These are phyloP conservation scores for Lampris incognitus DNA, from an alignment of 2,113 vertebrate species.

Conservation along the genomic window DNA sequence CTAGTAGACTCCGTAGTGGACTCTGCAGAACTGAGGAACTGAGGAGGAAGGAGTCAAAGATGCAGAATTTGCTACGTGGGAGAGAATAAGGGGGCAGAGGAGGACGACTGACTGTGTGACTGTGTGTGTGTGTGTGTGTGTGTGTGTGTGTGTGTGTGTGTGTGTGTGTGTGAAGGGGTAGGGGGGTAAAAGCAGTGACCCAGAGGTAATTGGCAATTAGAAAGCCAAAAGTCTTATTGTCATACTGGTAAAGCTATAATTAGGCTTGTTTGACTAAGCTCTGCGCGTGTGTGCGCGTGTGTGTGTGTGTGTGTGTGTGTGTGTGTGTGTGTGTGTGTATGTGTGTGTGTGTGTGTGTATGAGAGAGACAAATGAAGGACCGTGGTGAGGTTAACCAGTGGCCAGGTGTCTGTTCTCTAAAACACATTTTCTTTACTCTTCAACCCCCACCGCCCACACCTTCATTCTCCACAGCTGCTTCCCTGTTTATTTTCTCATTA, in stretches of 20 bases:
- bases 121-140: not conserved
- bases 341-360: not conserved
- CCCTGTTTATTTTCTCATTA: too few species aligned
- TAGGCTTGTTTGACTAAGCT: constrained; percentile 54
- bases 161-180: constrained; percentile 34
- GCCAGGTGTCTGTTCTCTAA: constrained; percentile 22
- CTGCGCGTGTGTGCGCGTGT: constrained; percentile 35
- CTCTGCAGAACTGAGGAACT: constrained; percentile 34
- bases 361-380: too few species aligned
- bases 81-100: constrained; percentile 33
- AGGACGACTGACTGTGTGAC: constrained; percentile 21
- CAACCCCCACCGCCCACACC: not conserved
- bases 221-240: constrained; percentile 66
- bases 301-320: constrained; percentile 12
- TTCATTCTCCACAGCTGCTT: too few species aligned
- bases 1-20: not conserved
- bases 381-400: not conserved
- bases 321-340: not conserved
- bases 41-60: constrained; percentile 11
- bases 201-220: constrained; percentile 80
- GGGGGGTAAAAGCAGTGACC: constrained; percentile 73
- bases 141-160: not conserved
- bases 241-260: constrained; percentile 55
- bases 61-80: constrained; percentile 32
- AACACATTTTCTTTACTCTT: constrained; percentile 32